phyloP scores from a whole-genome alignment of 2,113 vertebrate genomes.

The Festucalex cinctus region DNA sequence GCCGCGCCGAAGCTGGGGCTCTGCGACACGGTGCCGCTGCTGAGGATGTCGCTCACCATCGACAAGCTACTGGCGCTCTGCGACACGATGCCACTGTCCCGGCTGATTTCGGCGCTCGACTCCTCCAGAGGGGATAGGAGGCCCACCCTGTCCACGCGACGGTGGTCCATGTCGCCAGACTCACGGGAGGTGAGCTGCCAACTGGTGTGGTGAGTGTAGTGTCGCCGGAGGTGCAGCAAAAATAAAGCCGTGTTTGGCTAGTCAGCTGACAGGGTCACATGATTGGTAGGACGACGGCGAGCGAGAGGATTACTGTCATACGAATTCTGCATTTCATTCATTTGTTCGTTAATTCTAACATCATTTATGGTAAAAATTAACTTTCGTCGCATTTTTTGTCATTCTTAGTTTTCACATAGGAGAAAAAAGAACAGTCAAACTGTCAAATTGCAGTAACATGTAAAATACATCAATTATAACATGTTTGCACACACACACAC shows the following conservation, averaged over 20 bases:
- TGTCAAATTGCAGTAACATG: no score
- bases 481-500: no score
- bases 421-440: no score
- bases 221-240: neutral
- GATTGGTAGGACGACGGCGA: constrained; percentile 29
- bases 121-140: constrained; percentile 75
- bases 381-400: no score
- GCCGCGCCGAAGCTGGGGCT: constrained; percentile 74
- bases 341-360: no score
- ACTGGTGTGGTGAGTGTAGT: neutral
- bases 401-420: no score
- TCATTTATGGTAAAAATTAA: no score
- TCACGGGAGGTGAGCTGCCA: neutral
- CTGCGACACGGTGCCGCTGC: constrained; percentile 70
- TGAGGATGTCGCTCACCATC: constrained; percentile 77
- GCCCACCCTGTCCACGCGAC: constrained; percentile 53
- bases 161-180: constrained; percentile 52
- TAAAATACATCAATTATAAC: no score
- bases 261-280: constrained; percentile 64
- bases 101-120: constrained; percentile 70
- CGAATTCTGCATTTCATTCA: no score
- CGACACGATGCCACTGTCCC: constrained; percentile 88
- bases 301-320: constrained; percentile 9
- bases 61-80: constrained; percentile 88
- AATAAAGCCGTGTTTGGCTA: constrained; percentile 37